A percentile compares a stretch with the other conserved stretches of the same genome.
These are phyloP conservation scores for Epiblema foenella DNA, from an alignment of 2,888 invertebrate genomes.

Conservation along the genomic window DNA sequence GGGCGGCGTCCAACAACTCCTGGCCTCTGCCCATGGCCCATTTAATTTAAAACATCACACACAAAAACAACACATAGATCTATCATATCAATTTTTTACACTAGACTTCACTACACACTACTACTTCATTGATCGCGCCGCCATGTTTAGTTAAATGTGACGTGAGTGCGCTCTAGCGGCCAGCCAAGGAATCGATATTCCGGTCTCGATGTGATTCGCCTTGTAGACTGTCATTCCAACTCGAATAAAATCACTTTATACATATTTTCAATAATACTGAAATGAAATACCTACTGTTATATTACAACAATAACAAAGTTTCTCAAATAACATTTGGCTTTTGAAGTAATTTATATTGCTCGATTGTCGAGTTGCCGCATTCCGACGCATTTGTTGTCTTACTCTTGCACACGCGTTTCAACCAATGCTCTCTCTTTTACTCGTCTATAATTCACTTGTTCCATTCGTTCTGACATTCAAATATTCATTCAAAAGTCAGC, in stretches of 20 bases:
- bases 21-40: conserved; percentile 97
- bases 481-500: conserved; percentile 35
- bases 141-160: conserved; percentile 86
- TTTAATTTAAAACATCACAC: conserved; percentile 71
- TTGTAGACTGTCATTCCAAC: conserved; percentile 28
- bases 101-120: conserved; percentile 82
- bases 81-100: conserved; percentile 79
- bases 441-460: conserved; percentile 16
- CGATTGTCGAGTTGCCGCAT: conserved; percentile 8
- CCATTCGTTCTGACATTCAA: conserved; percentile 40
- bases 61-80: conserved; percentile 80
- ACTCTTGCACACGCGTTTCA: not conserved
- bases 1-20: conserved; percentile 97
- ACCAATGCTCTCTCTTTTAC: conserved; percentile 1
- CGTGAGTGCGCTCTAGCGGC: conserved; percentile 82
- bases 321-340: not conserved
- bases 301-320: not conserved
- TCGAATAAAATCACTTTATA: not conserved
- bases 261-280: not conserved
- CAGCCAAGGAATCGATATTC: conserved; percentile 71
- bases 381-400: conserved; percentile 6
- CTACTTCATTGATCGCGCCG: conserved; percentile 91
- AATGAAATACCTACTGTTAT: not conserved
- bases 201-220: conserved; percentile 39
- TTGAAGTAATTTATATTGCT: conserved; percentile 9